Conservation (phyloP, 1,140 invertebrate genomes). For the Colletes latitarsis region DNA sequence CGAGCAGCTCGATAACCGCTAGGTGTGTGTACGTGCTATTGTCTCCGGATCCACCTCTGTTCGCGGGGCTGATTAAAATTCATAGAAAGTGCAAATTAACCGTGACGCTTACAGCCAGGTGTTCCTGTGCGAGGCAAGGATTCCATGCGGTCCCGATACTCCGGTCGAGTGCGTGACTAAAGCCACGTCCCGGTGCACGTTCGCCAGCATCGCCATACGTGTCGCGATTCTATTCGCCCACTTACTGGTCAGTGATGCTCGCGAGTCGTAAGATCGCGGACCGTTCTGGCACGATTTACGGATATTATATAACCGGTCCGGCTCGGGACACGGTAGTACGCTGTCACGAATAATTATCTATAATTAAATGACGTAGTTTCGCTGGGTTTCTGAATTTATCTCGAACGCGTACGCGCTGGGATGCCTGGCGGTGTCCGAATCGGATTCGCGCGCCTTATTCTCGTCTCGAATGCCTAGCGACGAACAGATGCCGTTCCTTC, state of each 20-base stretch:
- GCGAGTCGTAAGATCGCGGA: constrained; percentile 16
- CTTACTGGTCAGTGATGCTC: constrained; percentile 54
- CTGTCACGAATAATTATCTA: constrained; percentile 37
- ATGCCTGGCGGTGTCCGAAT: too few relatives aligned
- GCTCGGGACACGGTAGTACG: not conserved
- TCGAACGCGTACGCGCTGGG: not conserved
- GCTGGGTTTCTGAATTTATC: not conserved
- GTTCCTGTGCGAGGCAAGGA: constrained; percentile 57
- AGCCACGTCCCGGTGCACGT: constrained; percentile 18
- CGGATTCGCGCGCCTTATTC: too few relatives aligned
- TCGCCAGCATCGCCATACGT: constrained; percentile 25
- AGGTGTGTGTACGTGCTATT: constrained; percentile 57
- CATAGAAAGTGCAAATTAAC: constrained; percentile 75
- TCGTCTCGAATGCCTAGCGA: too few relatives aligned
- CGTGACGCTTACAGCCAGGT: constrained; percentile 68
- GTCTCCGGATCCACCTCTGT: constrained; percentile 49
- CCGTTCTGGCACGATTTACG: constrained; percentile 42
- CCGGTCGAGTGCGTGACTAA: constrained; percentile 64
- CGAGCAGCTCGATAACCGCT: constrained; percentile 20
- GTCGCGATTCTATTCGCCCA: constrained; percentile 43
- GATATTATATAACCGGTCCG: constrained; percentile 48
- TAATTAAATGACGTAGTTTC: constrained; percentile 29
- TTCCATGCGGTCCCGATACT: constrained; percentile 59
- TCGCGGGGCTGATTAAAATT: constrained; percentile 71
- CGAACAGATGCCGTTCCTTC: too few relatives aligned